These are phyloP conservation scores for Andricus grossulariae DNA, from an alignment of 1,140 invertebrate genomes.

Conservation along the genomic window DNA sequence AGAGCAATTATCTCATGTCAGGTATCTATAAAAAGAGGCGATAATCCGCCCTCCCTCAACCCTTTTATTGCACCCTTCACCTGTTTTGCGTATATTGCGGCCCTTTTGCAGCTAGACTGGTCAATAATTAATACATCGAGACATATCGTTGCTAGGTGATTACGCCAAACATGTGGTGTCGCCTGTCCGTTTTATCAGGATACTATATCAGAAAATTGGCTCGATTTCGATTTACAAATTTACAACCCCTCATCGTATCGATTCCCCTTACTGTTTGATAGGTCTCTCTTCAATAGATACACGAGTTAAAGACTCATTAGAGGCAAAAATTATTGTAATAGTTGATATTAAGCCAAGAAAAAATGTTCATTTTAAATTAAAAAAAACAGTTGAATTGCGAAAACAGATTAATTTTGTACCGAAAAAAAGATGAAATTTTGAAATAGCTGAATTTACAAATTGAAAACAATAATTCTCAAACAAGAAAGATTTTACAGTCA, in stretches of 20 bases:
- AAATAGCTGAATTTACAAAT: too few species aligned
- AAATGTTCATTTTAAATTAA: too few species aligned
- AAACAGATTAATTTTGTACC: too few species aligned
- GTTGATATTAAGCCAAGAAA: too few species aligned
- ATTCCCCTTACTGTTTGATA: background rate
- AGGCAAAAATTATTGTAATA: too few species aligned
- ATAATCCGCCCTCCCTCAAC: background rate
- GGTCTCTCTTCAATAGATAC: too few species aligned
- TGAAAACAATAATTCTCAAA: too few species aligned
- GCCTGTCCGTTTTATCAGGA: conserved; percentile 9
- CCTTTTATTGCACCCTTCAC: conserved; percentile 34
- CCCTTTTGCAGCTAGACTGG: conserved; percentile 49
- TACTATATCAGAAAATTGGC: conserved; percentile 30
- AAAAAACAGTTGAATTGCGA: too few species aligned
- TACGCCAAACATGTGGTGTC: conserved; percentile 48
- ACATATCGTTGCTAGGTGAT: conserved; percentile 64
- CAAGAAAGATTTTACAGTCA: too few species aligned
- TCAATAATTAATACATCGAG: conserved; percentile 73
- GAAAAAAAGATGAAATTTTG: too few species aligned
- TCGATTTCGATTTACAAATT: conserved; percentile 26
- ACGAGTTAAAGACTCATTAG: too few species aligned
- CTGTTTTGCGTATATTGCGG: conserved; percentile 51
- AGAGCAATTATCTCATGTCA: conserved; percentile 63
- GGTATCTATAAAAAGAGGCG: conserved; percentile 53
- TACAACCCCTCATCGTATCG: conserved; percentile 1